Percentiles rank a stretch among this genome's conserved stretches.
Evolutionary conservation across 2,113 vertebrate species (phyloP).

Genomic region (Saguinus imperator): DNA sequence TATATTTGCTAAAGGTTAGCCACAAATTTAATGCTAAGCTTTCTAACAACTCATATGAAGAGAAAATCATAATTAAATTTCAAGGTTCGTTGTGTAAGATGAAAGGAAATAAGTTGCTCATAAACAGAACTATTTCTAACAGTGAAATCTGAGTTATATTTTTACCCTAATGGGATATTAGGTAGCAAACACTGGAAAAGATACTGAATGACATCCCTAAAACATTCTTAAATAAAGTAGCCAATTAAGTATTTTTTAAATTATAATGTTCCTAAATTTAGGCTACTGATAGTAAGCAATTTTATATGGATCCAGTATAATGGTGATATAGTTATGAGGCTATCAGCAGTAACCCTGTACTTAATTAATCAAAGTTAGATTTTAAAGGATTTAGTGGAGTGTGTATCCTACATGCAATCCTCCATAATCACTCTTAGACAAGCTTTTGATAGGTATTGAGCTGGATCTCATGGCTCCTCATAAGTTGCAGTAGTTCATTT

Average conservation of each 20-base stretch:
- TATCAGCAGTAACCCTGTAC: background rate
- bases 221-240: background rate
- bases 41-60: background rate
- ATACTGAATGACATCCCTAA: background rate
- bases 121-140: conserved; percentile 3
- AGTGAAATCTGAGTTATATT: background rate
- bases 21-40: conserved; percentile 11
- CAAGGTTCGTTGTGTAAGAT: conserved; percentile 30
- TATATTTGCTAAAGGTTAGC: conserved; percentile 33
- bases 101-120: conserved; percentile 33
- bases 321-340: background rate
- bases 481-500: background rate
- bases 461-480: background rate
- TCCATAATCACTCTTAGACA: background rate
- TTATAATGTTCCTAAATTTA: background rate
- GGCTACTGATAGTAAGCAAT: background rate
- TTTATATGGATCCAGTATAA: background rate
- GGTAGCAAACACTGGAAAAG: background rate
- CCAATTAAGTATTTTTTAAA: background rate
- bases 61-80: conserved; percentile 36
- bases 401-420: background rate
- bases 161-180: background rate
- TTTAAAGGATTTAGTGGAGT: background rate
- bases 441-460: background rate
- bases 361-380: background rate